Conservation (phyloP, 2,113 vertebrate species). For the Anser cygnoides region DNA sequence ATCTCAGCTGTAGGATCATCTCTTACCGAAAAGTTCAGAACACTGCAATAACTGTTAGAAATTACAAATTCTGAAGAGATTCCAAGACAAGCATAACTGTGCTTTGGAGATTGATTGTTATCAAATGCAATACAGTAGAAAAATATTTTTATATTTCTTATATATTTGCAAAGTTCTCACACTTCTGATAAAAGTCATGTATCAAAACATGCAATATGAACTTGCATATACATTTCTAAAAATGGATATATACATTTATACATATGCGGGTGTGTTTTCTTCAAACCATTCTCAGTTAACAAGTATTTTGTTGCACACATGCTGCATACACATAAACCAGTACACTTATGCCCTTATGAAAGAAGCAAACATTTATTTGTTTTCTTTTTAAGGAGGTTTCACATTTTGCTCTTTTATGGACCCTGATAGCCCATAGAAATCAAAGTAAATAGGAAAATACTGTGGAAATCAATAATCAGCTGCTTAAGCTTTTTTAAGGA, state of each 20-base stretch:
- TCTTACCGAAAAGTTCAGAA: constrained; percentile 40
- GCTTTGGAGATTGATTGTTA: not conserved
- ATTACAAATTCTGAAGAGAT: constrained; percentile 6
- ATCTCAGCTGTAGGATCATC: not conserved
- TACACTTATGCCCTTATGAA: not conserved
- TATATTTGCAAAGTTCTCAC: not conserved
- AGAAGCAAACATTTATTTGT: not conserved
- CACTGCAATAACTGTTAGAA: not conserved
- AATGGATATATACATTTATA: not conserved
- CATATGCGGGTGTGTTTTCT: not conserved
- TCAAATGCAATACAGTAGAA: not conserved
- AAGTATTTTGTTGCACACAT: not conserved
- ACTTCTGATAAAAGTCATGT: not conserved
- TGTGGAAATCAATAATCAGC: not conserved
- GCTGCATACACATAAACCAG: not conserved
- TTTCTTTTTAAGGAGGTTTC: not conserved
- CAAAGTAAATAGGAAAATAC: not conserved
- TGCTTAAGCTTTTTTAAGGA: not conserved
- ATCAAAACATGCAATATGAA: not conserved
- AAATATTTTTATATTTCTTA: not conserved
- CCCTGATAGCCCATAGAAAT: too few species aligned
- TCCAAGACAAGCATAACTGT: not conserved
- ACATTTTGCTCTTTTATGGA: not conserved
- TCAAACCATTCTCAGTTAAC: not conserved
- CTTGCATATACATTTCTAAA: not conserved